phyloP scores from a whole-genome alignment of 2,113 vertebrate species.

The Gnathonemus longibarbis region DNA sequence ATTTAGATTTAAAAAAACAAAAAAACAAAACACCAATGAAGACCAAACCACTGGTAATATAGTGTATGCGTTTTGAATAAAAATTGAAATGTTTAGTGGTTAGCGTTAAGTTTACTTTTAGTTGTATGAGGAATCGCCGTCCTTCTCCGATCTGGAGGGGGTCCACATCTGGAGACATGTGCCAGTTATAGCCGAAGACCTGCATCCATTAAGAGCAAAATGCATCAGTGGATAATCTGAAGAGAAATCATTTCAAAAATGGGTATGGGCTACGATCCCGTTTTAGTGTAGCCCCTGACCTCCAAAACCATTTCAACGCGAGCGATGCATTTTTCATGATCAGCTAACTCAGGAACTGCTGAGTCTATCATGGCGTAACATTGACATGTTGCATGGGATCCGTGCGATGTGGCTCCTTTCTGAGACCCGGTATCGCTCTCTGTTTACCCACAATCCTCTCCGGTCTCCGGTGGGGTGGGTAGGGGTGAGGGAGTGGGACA shows the following conservation, averaged over 20 bases:
- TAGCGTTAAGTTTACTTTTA: neutral
- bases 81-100: neutral
- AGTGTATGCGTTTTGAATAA: neutral
- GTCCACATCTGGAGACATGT: neutral
- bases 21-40: neutral
- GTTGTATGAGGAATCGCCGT: neutral
- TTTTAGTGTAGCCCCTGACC: neutral
- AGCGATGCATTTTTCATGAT: neutral
- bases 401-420: neutral
- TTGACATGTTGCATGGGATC: neutral
- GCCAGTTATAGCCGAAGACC: neutral
- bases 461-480: neutral
- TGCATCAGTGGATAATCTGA: neutral
- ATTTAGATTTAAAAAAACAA: neutral
- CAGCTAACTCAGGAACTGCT: neutral
- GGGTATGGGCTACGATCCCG: neutral
- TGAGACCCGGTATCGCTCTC: neutral
- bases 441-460: neutral
- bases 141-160: neutral
- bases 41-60: neutral
- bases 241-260: neutral
- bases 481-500: neutral
- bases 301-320: neutral
- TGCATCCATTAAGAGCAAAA: neutral
- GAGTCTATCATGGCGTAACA: neutral